A percentile compares a stretch with the other conserved stretches of the same genome.
phyloP scores from a whole-genome alignment of 2,797 vertebrate species.

The Chelonia mydas region DNA sequence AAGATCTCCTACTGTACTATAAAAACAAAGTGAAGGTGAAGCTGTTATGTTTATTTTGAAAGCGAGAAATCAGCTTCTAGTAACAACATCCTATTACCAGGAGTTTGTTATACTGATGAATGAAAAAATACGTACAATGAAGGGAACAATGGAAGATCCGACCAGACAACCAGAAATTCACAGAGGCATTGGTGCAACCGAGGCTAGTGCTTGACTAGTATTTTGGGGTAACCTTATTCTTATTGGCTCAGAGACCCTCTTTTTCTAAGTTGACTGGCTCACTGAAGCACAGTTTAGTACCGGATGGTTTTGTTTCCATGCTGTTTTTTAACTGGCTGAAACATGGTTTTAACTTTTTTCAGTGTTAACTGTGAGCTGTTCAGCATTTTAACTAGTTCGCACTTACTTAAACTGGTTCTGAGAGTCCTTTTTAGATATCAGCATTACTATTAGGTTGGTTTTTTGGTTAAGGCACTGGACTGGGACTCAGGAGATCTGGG shows the following conservation, averaged over 20 bases:
- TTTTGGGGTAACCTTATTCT: constrained; percentile 53
- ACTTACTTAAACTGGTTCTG: constrained; percentile 78
- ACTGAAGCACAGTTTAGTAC: not conserved
- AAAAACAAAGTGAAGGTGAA: constrained; percentile 59
- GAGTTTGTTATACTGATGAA: constrained; percentile 67
- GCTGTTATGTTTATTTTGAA: constrained; percentile 58
- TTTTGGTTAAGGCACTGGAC: constrained; percentile 11
- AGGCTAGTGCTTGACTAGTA: constrained; percentile 48
- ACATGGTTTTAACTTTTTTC: constrained; percentile 71
- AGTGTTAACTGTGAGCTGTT: constrained; percentile 72
- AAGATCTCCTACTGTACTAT: constrained; percentile 45
- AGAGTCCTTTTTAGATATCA: constrained; percentile 78
- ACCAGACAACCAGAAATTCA: constrained; percentile 42
- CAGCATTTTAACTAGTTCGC: constrained; percentile 78
- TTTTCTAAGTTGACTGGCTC: constrained; percentile 51
- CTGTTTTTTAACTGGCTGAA: constrained; percentile 38
- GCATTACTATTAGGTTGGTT: constrained; percentile 65
- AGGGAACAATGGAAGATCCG: constrained; percentile 37
- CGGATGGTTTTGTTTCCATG: constrained; percentile 33
- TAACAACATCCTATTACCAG: constrained; percentile 40
- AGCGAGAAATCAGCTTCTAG: constrained; percentile 58
- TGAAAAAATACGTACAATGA: constrained; percentile 37
- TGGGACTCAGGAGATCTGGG: constrained; percentile 1
- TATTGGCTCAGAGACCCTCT: constrained; percentile 60
- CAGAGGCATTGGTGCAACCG: constrained; percentile 37